Percentiles rank a stretch among this genome's conserved stretches.
Conservation (phyloP, 1,140 invertebrate species). For the Holcopasites calliopsidis region DNA sequence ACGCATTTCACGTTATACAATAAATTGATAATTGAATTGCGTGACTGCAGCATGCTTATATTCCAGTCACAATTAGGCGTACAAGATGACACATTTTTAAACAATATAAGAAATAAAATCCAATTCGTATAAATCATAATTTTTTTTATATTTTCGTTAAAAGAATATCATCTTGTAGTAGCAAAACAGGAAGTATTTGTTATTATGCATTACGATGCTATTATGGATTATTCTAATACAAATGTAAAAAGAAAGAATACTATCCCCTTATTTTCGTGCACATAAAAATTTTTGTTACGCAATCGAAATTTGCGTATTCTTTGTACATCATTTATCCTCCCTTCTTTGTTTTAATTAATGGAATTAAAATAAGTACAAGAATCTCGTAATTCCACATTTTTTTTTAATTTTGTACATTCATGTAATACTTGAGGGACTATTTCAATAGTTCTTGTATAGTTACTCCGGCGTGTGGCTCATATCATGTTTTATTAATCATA, state of each 20-base stretch:
- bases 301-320: not conserved
- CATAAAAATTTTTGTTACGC: not conserved
- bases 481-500: slow-evolving; percentile 70
- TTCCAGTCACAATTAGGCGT: too few species aligned
- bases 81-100: too few species aligned
- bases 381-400: not conserved
- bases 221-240: too few species aligned
- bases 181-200: not conserved
- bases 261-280: slow-evolving; percentile 1
- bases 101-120: not conserved
- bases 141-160: not conserved
- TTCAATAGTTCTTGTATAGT: slow-evolving; percentile 1
- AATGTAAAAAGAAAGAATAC: too few species aligned
- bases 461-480: slow-evolving; percentile 49
- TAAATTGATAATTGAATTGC: too few species aligned
- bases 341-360: slow-evolving; percentile 3
- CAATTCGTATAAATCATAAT: not conserved
- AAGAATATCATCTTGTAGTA: not conserved
- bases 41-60: too few species aligned
- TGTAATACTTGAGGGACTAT: slow-evolving; percentile 18
- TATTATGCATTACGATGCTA: not conserved
- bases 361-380: not conserved
- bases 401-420: slow-evolving; percentile 20
- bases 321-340: not conserved
- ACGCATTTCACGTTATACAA: too few species aligned